Base-by-base conservation (phyloP, 1,140 invertebrate genomes). In the Tenebrio molitor region DNA sequence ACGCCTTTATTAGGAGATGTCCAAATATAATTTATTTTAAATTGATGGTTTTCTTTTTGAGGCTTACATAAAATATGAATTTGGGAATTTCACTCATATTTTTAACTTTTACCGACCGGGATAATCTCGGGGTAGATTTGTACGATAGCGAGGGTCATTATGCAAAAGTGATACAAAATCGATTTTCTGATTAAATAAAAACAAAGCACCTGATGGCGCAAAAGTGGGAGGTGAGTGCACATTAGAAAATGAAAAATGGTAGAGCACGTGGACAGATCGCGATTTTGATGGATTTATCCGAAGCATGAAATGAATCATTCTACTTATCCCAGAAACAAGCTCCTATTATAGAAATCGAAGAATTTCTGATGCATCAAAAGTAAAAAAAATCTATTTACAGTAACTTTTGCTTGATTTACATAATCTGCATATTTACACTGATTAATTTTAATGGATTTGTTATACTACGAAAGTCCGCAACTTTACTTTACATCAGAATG, bases 21-120 rank as follows among this genome's bases (percentile, higher is more conserved):
- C 50, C 50, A 58, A 23, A 58, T 58, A 12, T 58, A 58, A 58
- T 58, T 58, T 58, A 58, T 58, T 58, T 58, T 25, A 58, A 58
- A 58, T 58, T 58, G 50, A 58, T 34, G 50, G 23, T n/a, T 58
- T 58, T 58, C 50, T 58, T 58, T n/a, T 29, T 58, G 21, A 29
- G 29, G 23, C 23, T 14, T 25, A 29, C 23, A n/a, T 12, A 15
- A 33, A 53, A 53, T 46, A 53, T 53, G 10, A 25, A 15, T 23
- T 53, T 23, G 1, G 10, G 16, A 53, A 19, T 53, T 19, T 23
- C 46, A 23, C 5, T 23, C 23, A 12, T 12, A 39, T 5, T 5
- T 12, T n/a, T 39, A 12, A 39, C 2, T 39, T 5, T 4, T 33
- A 4, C 4, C 4, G 10, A 7, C 12, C 2, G 2, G 36, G 36